Evolutionary conservation across 2,888 invertebrate genomes (phyloP), one percentile per base, ranked within the genome.

Genomic region (Xestia rhomboidea): DNA sequence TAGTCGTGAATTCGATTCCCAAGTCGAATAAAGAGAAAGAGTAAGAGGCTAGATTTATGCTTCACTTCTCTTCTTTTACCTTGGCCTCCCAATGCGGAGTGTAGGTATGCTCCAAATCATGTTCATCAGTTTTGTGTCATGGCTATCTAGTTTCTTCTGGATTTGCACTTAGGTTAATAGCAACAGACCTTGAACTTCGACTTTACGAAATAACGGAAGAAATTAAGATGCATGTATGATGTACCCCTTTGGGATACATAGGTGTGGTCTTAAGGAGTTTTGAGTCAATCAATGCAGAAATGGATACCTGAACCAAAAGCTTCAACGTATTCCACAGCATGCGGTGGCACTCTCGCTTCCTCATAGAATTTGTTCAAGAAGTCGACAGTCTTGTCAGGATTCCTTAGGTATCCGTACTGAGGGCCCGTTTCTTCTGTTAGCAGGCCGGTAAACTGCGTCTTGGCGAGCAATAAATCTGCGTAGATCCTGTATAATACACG

Each of bases 241-340:
- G 57, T 18, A 27, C 7, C 30, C 10, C 60, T 62, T 62, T 5
- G 1, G 21, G 10, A 62, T 62, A 60, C 21, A 34, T 18, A 60
- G 21, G 21, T 3, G n/a, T 15, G 57, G 18, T 57, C 8, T 30
- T 30, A 8, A 18, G 8, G 3, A 30, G 18, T 62, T 62, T 62
- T 62, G 62, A 34, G 30, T 21, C 0, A 34, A 62, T 34, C 1
- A 34, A 34, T 21, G 21, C 10, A 46, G n/a, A 30, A 38, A 24
- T 38, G 24, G 13, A 10, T 72, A 95, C 98, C 98, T 80, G 98
- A 98, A 81, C 98, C 98, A 89, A 98, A 98, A 57, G 98, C 98
- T 94, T 99, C 99, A 1, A 99, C 97, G 91, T 98, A 99, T 81
- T 97, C 97, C 21, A 99, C 97, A 0, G 96, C 94, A 15, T 94